Conservation (phyloP, 2,113 vertebrate genomes). For the Salvelinus namaycush region DNA sequence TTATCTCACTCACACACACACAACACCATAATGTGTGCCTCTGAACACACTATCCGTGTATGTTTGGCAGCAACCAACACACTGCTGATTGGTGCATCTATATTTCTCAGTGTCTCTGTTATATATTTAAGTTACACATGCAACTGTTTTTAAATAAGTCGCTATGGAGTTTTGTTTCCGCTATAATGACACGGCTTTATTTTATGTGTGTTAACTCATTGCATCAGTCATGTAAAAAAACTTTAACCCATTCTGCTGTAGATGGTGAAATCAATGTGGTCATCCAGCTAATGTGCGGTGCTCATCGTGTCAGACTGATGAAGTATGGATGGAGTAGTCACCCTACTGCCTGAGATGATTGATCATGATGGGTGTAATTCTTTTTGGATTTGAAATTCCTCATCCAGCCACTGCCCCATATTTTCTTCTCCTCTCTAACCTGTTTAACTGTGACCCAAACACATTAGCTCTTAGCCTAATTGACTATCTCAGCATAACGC, state of each 20-base stretch:
- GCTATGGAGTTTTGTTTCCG: too few species aligned
- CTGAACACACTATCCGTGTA: too few species aligned
- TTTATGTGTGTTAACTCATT: not conserved
- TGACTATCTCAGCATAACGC: constrained; percentile 40
- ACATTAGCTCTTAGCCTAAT: constrained; percentile 50
- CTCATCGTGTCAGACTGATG: constrained; percentile 23
- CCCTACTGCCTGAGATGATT: constrained; percentile 34
- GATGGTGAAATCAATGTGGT: not conserved
- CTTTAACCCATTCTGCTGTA: not conserved
- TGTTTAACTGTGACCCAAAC: constrained; percentile 24
- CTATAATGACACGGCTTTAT: too few species aligned
- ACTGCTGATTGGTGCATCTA: too few species aligned
- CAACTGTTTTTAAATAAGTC: too few species aligned
- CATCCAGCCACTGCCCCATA: constrained; percentile 9
- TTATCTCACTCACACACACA: too few species aligned
- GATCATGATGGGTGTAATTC: constrained; percentile 45
- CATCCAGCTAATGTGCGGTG: not conserved
- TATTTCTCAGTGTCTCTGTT: too few species aligned
- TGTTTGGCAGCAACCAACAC: too few species aligned
- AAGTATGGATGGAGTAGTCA: constrained; percentile 12
- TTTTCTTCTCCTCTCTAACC: constrained; percentile 22
- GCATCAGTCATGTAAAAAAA: not conserved
- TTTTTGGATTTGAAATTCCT: constrained; percentile 35
- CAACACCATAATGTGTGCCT: too few species aligned
- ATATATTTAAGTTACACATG: too few species aligned